Conservation (phyloP, 2,888 invertebrate genomes). For the Physocephala rufipes region DNA sequence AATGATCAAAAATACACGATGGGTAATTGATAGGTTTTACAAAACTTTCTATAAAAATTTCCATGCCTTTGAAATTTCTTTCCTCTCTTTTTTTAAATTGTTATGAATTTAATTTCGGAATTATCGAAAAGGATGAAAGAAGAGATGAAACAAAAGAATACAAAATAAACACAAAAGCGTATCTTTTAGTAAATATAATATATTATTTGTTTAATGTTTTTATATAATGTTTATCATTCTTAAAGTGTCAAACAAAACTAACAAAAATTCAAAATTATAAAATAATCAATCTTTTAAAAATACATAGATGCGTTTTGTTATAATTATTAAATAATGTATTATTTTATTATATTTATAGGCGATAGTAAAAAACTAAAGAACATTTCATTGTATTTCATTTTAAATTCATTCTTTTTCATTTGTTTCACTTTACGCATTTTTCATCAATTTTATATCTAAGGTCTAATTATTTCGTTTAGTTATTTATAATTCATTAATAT, state of each 20-base stretch:
- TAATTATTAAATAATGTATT: too few relatives aligned
- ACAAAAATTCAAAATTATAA: too few relatives aligned
- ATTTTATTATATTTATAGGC: conserved; percentile 6
- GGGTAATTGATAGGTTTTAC: too few relatives aligned
- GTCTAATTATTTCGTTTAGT: too few relatives aligned
- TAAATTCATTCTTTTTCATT: conserved; percentile 8
- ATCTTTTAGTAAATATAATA: background rate
- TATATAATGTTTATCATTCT: conserved; percentile 11
- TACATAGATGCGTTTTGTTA: background rate
- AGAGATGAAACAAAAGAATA: too few relatives aligned
- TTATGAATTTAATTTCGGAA: background rate
- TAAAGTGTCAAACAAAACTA: too few relatives aligned
- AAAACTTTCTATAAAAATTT: too few relatives aligned
- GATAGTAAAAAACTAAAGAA: conserved; percentile 23
- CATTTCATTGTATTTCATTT: background rate
- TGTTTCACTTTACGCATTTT: conserved; percentile 26
- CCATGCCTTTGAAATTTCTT: background rate
- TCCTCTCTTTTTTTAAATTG: background rate
- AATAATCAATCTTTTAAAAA: background rate
- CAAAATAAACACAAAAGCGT: too few relatives aligned
- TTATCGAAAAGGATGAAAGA: too few relatives aligned
- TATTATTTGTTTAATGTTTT: conserved; percentile 36
- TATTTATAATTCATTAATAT: too few relatives aligned
- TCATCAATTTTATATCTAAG: conserved; percentile 21
- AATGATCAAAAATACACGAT: too few relatives aligned